Base-by-base conservation (phyloP, 2,888 invertebrate genomes). In the Pemphredon lugubris region DNA sequence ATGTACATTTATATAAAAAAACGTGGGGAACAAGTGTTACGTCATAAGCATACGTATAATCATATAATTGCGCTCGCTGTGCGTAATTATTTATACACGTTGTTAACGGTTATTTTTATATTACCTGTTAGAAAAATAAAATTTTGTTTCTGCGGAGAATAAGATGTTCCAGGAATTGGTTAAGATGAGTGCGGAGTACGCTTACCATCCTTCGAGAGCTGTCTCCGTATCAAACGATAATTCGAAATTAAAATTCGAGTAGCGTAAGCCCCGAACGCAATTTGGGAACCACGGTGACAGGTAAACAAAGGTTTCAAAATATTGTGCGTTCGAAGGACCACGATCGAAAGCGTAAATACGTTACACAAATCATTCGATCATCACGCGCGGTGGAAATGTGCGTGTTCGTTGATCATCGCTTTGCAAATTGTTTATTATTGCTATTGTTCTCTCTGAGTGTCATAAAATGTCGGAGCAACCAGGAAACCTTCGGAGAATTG, bases 71-170 rank as follows among this genome's bases (percentile, higher is more conserved):
- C 2, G n/a, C n/a, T n/a, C n/a, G n/a, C 34, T 0, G 34, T n/a
- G n/a, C 30, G 30, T 30, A 30, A 6, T 34, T 34, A 59, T 66
- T 54, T 76, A 64, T 59, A 53, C 51, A 59, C 51, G 32, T 64
- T 69, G 55, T 42, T 68, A 65, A 47, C 70, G 55, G 67, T 68
- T 66, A 30, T 53, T 72, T 65, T 60, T n/a, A 18, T 64, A 68
- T 44, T 6, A 53, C 51, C 48, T 7, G 51, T 65, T 50, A 34
- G 16, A 14, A 26, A 23, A 47, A 59, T 73, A n/a, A 50, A 59
- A 59, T 47, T 23, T 30, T 18, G 48, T 70, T 53, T 60, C 45
- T 47, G 13, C 21, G 4, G 30, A 44, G 50, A 66, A 72, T 44
- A 47, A 48, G 32, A n/a, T n/a, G n/a, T n/a, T n/a, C n/a, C n/a